phyloP scores from a whole-genome alignment of 2,797 vertebrate species.

The Ataeniobius toweri region DNA sequence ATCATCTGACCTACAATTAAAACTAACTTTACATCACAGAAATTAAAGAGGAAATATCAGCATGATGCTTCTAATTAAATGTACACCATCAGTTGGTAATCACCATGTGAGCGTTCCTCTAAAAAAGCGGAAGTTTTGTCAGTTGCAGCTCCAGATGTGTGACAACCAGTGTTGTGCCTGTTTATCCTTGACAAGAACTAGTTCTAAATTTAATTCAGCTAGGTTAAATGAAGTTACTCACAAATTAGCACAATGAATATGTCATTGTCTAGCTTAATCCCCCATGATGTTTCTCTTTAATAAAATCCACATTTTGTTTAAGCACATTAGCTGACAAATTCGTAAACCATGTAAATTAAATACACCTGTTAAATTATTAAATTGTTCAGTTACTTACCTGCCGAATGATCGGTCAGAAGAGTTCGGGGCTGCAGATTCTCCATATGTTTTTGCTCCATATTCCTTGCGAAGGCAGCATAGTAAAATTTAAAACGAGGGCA shows the following conservation, averaged over 20 bases:
- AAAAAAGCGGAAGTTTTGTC: conserved; percentile 1
- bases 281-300: too few relatives aligned
- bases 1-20: background rate
- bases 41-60: background rate
- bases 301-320: background rate
- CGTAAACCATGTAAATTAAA: background rate
- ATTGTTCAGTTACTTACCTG: background rate
- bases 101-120: background rate
- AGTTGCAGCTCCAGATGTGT: background rate
- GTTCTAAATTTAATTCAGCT: background rate
- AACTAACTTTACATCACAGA: background rate
- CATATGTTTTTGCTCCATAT: background rate
- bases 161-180: background rate
- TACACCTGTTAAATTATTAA: background rate
- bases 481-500: background rate
- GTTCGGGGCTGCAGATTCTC: background rate
- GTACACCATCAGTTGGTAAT: background rate
- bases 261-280: too few relatives aligned
- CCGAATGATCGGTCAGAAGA: background rate
- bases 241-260: background rate
- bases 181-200: background rate
- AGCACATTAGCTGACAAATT: background rate
- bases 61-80: background rate
- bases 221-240: background rate
- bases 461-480: background rate